Conservation (phyloP, 1,140 invertebrate genomes). For the Heliconius hermathena region DNA sequence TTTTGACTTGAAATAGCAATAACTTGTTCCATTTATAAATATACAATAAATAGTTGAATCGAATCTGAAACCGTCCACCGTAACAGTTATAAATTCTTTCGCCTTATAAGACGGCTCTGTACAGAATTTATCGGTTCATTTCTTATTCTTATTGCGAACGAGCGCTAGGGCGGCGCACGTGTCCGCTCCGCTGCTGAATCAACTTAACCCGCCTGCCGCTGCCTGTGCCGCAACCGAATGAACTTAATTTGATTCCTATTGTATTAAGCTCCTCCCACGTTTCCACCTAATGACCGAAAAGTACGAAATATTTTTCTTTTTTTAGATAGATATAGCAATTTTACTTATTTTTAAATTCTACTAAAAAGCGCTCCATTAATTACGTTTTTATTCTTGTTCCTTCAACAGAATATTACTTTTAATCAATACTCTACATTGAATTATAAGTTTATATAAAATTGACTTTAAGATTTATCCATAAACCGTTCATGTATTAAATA, state of each 20-base stretch:
- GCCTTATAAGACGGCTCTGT: conserved; percentile 48
- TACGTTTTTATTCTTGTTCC: neutral
- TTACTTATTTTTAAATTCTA: conserved; percentile 4
- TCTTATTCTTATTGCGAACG: conserved; percentile 73
- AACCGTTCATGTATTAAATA: neutral
- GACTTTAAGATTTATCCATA: neutral
- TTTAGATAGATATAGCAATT: neutral
- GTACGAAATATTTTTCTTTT: conserved; percentile 54
- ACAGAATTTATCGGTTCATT: conserved; percentile 70
- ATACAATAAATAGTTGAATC: conserved; percentile 26
- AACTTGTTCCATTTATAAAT: conserved; percentile 4
- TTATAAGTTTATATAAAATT: neutral
- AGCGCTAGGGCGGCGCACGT: conserved; percentile 58
- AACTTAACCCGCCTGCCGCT: conserved; percentile 66
- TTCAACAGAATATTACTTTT: neutral
- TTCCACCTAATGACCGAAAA: conserved; percentile 73
- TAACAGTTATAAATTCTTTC: conserved; percentile 45
- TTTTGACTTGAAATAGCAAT: neutral
- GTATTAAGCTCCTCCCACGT: conserved; percentile 71
- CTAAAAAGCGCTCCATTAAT: neutral
- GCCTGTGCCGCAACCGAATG: conserved; percentile 71
- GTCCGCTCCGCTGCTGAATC: conserved; percentile 73
- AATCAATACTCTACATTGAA: neutral
- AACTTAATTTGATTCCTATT: conserved; percentile 80
- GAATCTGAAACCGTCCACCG: conserved; percentile 34